These are phyloP conservation scores for Cydia amplana DNA, from an alignment of 1,140 invertebrate species.

Conservation along the genomic window DNA sequence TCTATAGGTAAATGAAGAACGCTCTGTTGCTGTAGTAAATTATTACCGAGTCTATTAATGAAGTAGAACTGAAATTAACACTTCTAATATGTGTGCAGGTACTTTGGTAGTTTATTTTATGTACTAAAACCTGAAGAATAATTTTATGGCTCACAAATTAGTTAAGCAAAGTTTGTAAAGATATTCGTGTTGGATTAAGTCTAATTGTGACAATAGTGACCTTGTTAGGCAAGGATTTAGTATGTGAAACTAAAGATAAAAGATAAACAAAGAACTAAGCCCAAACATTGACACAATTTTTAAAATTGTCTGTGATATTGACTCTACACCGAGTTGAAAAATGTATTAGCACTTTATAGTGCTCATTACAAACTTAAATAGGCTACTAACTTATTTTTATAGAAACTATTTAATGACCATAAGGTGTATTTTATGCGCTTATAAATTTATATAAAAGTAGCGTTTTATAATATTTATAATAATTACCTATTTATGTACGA, in stretches of 20 bases:
- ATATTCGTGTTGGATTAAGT: neutral
- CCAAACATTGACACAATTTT: conserved; percentile 27
- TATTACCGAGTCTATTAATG: too few species aligned
- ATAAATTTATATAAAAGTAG: neutral
- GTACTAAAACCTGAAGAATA: neutral
- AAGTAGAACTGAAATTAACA: too few species aligned
- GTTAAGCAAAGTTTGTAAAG: conserved; percentile 8
- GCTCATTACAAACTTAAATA: neutral
- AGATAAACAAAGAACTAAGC: conserved; percentile 16
- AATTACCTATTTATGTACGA: conserved; percentile 12
- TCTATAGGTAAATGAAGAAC: too few species aligned
- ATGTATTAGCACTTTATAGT: conserved; percentile 1
- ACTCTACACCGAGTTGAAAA: conserved; percentile 40
- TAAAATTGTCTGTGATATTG: conserved; percentile 58
- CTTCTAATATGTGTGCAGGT: too few species aligned
- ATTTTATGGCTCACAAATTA: neutral
- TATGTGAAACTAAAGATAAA: conserved; percentile 11
- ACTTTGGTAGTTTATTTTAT: neutral
- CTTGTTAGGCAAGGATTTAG: neutral
- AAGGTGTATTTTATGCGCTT: conserved; percentile 9
- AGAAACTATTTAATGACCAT: conserved; percentile 6
- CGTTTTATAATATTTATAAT: neutral
- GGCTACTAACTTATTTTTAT: conserved; percentile 28
- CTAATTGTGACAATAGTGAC: neutral
- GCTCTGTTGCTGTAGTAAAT: too few species aligned